Evolutionary conservation across 2,113 vertebrate species (phyloP), one percentile per base, ranked within the genome.

Genomic region (Rhadina sibilatrix): DNA sequence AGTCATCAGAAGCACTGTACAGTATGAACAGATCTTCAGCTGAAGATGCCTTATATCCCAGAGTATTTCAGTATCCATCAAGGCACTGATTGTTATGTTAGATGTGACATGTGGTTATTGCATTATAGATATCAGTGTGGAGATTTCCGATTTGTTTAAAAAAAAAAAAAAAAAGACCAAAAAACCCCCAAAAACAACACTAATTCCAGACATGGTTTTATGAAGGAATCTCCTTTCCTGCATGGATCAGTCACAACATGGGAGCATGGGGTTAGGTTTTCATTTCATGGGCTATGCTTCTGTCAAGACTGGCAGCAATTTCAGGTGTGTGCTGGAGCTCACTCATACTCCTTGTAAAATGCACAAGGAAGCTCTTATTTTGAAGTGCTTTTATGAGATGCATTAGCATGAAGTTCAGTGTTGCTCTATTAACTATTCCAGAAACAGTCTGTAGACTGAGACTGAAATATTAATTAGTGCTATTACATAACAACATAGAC

Each of bases 381-480:
- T 83, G 30, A 79, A 81, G 50, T 63, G 70, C 56, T 93, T 95
- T 91, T 53, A 70, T 66, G 60, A 92, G 61, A 38, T 53, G 6
- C 35, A 70, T 94, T 94, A 90, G 56, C 77, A 38, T 74, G 33
- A 87, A 88, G 57, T 90, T 91, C 59, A 44, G 1, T 50, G 53
- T 70, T 87, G 64, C 57, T 93, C 25, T 81, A 10, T 66, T 80
- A 86, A 83, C 57, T 83, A 25, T 86, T 94, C 75, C 91, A 94
- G 72, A 96, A 95, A 47, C n/a, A 40, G 52, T 53, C 56, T 78
- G 64, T 68, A 95, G 56, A 80, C 52, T 64, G 66, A 93, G 59
- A 82, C 37, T 83, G 59, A 92, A 94, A 69, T 80, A 87, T 80
- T 94, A 93, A 92, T 94, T 94, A 94, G n/a, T 19, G 4, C 35